phyloP scores from a whole-genome alignment of 2,113 vertebrate genomes.

The Paraplagusia blochii region DNA sequence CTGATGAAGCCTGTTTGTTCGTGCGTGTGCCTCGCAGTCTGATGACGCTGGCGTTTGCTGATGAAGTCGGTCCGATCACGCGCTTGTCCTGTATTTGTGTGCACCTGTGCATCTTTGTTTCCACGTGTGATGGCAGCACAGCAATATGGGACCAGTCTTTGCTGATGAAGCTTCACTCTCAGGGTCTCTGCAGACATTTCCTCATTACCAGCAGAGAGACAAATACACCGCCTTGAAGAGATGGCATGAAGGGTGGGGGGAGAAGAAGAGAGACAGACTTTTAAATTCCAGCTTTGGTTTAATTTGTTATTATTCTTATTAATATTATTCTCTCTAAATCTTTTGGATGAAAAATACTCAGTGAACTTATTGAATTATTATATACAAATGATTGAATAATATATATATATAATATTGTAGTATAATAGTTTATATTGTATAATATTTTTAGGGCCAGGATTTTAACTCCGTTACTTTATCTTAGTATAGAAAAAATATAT shows the following conservation, averaged over 20 bases:
- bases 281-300: too few species aligned
- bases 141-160: conserved; percentile 56
- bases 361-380: too few species aligned
- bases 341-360: too few species aligned
- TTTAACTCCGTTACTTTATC: too few species aligned
- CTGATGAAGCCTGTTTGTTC: conserved; percentile 19
- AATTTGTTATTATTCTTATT: too few species aligned
- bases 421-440: too few species aligned
- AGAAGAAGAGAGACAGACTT: not conserved
- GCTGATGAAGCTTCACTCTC: conserved; percentile 64
- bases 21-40: conserved; percentile 3
- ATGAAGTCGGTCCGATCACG: conserved; percentile 30
- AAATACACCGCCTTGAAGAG: conserved; percentile 30
- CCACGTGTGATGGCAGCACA: conserved; percentile 16
- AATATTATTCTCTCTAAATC: too few species aligned
- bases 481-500: too few species aligned
- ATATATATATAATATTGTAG: too few species aligned
- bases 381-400: too few species aligned
- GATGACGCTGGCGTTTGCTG: conserved; percentile 34
- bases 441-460: too few species aligned
- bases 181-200: conserved; percentile 61
- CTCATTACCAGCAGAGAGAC: conserved; percentile 62
- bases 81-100: conserved; percentile 11
- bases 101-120: not conserved
- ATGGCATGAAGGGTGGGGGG: conserved; percentile 20